Evolutionary conservation across 1,140 invertebrate genomes (phyloP), one percentile per base, ranked within the genome.

Genomic region (Bombus haemorrhoidalis): DNA sequence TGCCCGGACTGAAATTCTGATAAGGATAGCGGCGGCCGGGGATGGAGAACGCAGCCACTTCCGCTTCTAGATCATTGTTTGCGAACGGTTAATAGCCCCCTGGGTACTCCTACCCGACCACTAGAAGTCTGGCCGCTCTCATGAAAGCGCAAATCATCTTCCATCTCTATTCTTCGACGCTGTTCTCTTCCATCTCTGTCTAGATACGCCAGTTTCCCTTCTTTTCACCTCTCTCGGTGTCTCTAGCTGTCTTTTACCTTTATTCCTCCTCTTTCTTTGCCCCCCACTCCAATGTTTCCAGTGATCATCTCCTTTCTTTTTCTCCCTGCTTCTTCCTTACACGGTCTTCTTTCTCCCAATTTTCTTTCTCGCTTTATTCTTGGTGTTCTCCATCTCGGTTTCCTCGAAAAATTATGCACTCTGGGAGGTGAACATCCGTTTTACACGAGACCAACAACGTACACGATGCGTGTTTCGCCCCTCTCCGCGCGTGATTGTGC

Each of bases 11-110:
- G 87, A 93, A 94, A 94, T 94, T 93, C 91, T 92, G 94, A 94
- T 94, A 94, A 94, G 93, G 91, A 83, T 72, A 90, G 86, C 77
- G 90, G 66, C 57, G 62, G 13, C 13, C 13, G 62, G 64, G 32
- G 64, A 34, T n/a, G 32, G 64, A 81, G 79, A 85, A 83, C 85
- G 86, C 87, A 91, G 91, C 90, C 91, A 94, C 92, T 95, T 94
- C 92, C 92, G 92, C 92, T 94, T 93, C 90, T 92, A 93, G 93
- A 94, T 94, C 92, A 95, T 95, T 95, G 94, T 95, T 95, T 95
- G 94, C 92, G 88, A 93, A 95, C 92, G 91, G 93, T 95, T 95
- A 94, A 95, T 94, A 94, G 93, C 91, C 93, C 92, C 92, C 86
- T 90, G 92, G 92, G 93, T 93, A 91, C 91, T 93, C 92, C 91